Percentiles rank a stretch among this genome's conserved stretches.
phyloP scores from a whole-genome alignment of 2,113 vertebrate species.

The Merops nubicus region DNA sequence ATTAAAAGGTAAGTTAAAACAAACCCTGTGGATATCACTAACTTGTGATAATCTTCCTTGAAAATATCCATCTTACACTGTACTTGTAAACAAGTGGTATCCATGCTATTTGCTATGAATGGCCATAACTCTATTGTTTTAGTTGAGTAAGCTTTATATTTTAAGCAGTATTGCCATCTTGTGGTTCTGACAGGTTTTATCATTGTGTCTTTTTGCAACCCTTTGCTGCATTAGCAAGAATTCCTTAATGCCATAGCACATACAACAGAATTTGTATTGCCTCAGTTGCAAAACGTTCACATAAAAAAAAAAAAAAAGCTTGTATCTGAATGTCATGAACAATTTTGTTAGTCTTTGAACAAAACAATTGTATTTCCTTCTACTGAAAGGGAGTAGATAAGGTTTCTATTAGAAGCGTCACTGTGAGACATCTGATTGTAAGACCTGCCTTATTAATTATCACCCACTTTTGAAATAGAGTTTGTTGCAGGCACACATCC shows the following conservation, averaged over 20 bases:
- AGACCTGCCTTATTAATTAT: neutral
- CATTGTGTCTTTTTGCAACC: neutral
- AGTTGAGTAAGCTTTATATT: constrained; percentile 18
- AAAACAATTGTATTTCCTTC: neutral
- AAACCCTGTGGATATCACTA: neutral
- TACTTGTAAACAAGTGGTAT: neutral
- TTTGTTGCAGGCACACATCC: neutral
- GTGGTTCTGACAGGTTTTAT: constrained; percentile 30
- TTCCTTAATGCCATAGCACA: neutral
- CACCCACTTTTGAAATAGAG: neutral
- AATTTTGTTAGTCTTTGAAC: neutral
- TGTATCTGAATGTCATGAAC: neutral
- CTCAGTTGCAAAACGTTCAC: neutral
- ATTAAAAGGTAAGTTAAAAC: neutral
- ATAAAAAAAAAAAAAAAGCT: neutral
- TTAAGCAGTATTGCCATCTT: constrained; percentile 75
- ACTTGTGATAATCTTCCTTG: neutral
- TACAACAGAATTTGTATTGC: neutral
- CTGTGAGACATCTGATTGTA: neutral
- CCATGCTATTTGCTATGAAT: neutral
- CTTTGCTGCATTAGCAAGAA: neutral
- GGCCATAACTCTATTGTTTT: neutral
- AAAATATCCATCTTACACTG: neutral
- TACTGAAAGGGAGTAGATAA: neutral
- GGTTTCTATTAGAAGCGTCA: neutral